Base-by-base conservation (phyloP, 2,888 invertebrate species). In the Invenusta paracnida region DNA sequence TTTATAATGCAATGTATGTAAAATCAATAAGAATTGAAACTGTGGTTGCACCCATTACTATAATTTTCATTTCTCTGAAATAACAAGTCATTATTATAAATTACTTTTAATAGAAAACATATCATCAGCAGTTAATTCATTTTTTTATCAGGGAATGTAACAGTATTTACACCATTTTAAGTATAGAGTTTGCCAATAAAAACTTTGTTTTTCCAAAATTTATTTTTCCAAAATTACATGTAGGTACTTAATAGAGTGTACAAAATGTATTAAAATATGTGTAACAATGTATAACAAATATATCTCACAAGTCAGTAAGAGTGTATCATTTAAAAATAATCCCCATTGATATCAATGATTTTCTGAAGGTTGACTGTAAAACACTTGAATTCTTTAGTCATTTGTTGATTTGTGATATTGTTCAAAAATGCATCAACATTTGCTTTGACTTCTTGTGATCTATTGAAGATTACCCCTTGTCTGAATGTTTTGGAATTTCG, bases 321-420 rank as follows among this genome's bases (percentile, higher is more conserved):
- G 48, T 48, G 48, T 48, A 48, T 5, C 5, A 48, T 17, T 48
- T 48, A 48, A 11, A 48, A 48, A 48, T 48, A 48, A 48, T 48
- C 48, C 5, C 48, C 48, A 48, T 48, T 11, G 48, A 48, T 48
- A 48, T 48, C 48, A 48, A 48, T 48, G 48, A 48, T 48, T 48
- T 48, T 48, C 17, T 48, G 48, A 48, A 73, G 73, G 73, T 73
- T 23, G 17, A 73, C 73, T 73, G 73, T 73, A 73, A 73, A 73
- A 73, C 73, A 73, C 23, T 73, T 23, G 73, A 73, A 73, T 73
- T 73, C 73, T 73, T 73, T 73, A 73, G 73, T n/a, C 73, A 73
- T 73, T 73, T 73, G 73, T 73, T 23, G 73, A 73, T 73, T 73
- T 73, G 73, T 73, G 73, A 73, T 73, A 73, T 73, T 73, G 73